Conservation (phyloP, 2,797 vertebrate species). For the Smutsia gigantea region DNA sequence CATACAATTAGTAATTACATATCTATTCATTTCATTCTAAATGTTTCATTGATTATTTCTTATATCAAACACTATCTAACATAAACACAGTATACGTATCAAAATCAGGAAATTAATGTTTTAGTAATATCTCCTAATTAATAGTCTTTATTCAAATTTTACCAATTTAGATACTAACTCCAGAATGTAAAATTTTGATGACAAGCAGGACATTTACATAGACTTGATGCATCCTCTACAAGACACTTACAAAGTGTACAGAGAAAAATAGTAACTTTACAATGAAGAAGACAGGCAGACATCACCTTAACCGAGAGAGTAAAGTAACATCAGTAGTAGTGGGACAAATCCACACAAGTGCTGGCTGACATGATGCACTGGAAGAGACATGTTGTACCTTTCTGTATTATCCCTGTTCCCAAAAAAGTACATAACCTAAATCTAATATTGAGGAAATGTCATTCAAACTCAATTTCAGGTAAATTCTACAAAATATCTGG, state of each 20-base stretch:
- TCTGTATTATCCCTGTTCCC: neutral
- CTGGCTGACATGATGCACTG: neutral
- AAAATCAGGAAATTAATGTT: constrained; percentile 2
- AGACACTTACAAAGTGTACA: neutral
- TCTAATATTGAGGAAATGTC: neutral
- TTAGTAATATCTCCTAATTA: neutral
- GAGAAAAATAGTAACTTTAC: neutral
- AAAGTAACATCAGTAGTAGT: neutral
- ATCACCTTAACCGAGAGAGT: neutral
- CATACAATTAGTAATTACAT: neutral
- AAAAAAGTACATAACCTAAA: neutral
- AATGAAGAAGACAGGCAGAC: neutral
- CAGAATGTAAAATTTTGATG: neutral
- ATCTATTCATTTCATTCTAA: neutral
- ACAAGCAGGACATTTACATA: neutral
- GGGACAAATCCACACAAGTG: neutral
- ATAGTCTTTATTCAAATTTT: neutral
- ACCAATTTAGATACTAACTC: neutral
- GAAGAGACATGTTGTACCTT: neutral
- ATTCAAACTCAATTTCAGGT: neutral
- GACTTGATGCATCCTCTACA: neutral
- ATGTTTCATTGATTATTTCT: neutral
- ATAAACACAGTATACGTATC: neutral
- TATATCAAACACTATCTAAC: neutral
- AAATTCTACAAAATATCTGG: neutral